Conservation (phyloP, 2,113 vertebrate genomes). For the Muntiacus muntjak region DNA sequence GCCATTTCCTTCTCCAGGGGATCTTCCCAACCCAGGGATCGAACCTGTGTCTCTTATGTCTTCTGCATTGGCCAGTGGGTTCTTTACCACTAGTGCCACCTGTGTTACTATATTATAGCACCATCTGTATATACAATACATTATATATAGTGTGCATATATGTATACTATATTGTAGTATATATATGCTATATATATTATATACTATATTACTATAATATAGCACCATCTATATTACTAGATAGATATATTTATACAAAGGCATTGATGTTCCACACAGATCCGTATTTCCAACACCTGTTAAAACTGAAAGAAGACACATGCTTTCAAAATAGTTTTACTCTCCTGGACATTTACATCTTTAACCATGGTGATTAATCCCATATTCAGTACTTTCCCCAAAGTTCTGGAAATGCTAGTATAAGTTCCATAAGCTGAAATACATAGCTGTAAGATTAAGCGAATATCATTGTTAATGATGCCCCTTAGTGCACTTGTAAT, state of each 20-base stretch:
- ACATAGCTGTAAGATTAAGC: slow-evolving; percentile 56
- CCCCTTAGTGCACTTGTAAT: slow-evolving; percentile 56
- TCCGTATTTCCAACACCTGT: not conserved
- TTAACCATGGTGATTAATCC: slow-evolving; percentile 42
- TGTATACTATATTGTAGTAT: not conserved
- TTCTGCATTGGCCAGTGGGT: not conserved
- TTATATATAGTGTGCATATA: not conserved
- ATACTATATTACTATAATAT: not conserved
- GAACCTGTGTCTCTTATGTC: not conserved
- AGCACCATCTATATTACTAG: not conserved
- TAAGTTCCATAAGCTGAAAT: slow-evolving; percentile 64
- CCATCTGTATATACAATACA: not conserved
- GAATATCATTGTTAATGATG: slow-evolving; percentile 66
- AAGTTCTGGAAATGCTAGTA: slow-evolving; percentile 61
- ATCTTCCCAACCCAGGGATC: not conserved
- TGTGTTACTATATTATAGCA: not conserved
- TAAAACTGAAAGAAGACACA: not conserved
- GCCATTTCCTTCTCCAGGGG: not conserved
- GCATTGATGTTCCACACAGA: not conserved
- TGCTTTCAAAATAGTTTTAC: slow-evolving; percentile 13
- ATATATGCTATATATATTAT: not conserved
- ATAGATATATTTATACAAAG: not conserved
- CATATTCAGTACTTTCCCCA: slow-evolving; percentile 43
- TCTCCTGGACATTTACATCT: not conserved
- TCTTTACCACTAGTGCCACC: not conserved